Evolutionary conservation across 2,888 invertebrate species (phyloP).

Genomic region (Lumbricus terrestris): DNA sequence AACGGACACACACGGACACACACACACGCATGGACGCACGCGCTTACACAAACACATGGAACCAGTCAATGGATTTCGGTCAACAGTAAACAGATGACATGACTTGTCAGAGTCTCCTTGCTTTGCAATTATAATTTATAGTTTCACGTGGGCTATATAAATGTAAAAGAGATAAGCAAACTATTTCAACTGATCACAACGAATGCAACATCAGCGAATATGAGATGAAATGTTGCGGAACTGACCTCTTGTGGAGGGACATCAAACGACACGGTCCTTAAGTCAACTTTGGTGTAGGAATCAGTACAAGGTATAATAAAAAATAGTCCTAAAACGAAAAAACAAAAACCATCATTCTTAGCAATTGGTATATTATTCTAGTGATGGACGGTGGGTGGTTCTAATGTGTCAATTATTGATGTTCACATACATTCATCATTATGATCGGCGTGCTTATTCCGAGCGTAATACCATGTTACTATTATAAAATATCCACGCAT

Average conservation of each 20-base stretch:
- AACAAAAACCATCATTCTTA: neutral
- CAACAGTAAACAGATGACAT: no score
- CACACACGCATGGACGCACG: no score
- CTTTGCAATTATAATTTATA: neutral
- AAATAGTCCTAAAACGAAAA: slow-evolving; percentile 15
- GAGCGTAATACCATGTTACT: no score
- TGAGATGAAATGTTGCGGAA: neutral
- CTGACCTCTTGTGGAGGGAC: slow-evolving; percentile 23
- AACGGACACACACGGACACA: no score
- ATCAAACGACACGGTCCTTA: slow-evolving; percentile 21
- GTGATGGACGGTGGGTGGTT: neutral
- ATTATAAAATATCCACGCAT: no score
- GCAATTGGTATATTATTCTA: neutral
- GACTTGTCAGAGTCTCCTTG: neutral
- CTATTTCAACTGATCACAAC: neutral
- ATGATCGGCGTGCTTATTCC: no score
- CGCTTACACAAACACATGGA: no score
- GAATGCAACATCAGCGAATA: neutral
- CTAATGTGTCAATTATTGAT: neutral
- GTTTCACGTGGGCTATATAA: no score
- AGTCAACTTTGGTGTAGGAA: slow-evolving; percentile 18
- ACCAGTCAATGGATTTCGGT: no score
- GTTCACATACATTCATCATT: no score
- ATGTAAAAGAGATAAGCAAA: neutral
- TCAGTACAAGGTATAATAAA: slow-evolving; percentile 22